Base-by-base conservation (phyloP, 2,113 vertebrate species). In the Pteropus alecto region DNA sequence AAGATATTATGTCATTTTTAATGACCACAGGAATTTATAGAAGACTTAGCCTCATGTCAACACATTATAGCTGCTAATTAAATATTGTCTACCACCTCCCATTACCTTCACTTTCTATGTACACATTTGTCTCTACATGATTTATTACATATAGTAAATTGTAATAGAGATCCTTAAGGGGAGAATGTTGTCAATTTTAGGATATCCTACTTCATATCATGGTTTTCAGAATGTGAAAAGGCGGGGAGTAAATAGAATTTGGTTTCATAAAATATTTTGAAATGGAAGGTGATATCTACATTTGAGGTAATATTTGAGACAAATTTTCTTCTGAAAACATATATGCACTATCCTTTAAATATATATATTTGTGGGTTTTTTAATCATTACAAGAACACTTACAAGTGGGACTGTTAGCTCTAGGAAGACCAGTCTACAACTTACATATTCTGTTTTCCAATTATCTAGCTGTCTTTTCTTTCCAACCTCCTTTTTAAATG, bases 201-300 rank as follows among this genome's bases (percentile, higher is more conserved):
- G 15, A 65, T 48, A 63, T 15, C 22, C 14, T 76, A 22, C 14
- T 65, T 70, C 4, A 65, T 1, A 70, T 73, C 19, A 81, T 71
- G 16, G 0, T 38, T 79, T 51, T 87, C 35, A 96, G 22, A 86
- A 46, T 70, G 68, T 43, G 21, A 70, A 68, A 88, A 77, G 11
- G 10, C 0, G 43, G 22, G 26, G 0, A n/a, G 61, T 41, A 1
- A 88, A 46, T 84, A 67, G 16, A 84, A 81, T 33, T 70, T 51
- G 77, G 11, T 60, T 92, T 56, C 3, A 91, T 51, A 46, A 95
- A 87, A 74, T 84, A 71, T 41, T 93, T 68, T 95, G 26, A 90
- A 74, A 65, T 73, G 6, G 18, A 77, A 26, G 7, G 12, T 41
- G 8, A 56, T 48, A 68, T 7, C 13, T 43, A 79, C 7, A 83